phyloP scores from a whole-genome alignment of 2,888 invertebrate genomes.

The Hypena proboscidalis region DNA sequence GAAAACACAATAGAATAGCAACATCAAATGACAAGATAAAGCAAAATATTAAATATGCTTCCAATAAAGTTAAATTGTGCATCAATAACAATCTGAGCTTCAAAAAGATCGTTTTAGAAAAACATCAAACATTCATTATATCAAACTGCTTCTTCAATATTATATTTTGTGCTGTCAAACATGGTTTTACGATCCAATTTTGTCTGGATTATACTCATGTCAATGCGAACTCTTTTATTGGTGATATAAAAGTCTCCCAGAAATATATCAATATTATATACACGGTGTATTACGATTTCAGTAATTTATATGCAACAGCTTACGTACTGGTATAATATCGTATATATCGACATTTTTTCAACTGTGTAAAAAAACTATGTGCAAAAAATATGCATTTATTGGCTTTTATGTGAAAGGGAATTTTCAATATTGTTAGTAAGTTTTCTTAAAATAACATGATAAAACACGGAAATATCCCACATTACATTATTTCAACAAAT shows the following conservation, averaged over 20 bases:
- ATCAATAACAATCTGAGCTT: conserved; percentile 11
- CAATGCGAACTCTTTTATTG: conserved; percentile 42
- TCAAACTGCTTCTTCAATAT: conserved; percentile 30
- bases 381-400: too few relatives aligned
- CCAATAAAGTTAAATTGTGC: background rate
- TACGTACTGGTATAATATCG: too few relatives aligned
- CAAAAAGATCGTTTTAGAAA: conserved; percentile 19
- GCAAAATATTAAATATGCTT: too few relatives aligned
- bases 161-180: conserved; percentile 39
- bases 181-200: conserved; percentile 43
- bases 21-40: too few relatives aligned
- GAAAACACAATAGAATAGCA: too few relatives aligned
- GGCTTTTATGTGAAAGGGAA: too few relatives aligned
- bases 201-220: conserved; percentile 38
- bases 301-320: conserved; percentile 11
- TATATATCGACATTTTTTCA: too few relatives aligned
- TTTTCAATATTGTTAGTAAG: too few relatives aligned
- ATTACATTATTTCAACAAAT: too few relatives aligned
- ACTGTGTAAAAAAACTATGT: too few relatives aligned
- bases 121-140: conserved; percentile 35
- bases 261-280: conserved; percentile 37
- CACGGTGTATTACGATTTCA: conserved; percentile 24
- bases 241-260: conserved; percentile 28
- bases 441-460: too few relatives aligned
- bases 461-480: too few relatives aligned